Evolutionary conservation across 2,888 invertebrate species (phyloP).

Genomic region (Troides aeacus): DNA sequence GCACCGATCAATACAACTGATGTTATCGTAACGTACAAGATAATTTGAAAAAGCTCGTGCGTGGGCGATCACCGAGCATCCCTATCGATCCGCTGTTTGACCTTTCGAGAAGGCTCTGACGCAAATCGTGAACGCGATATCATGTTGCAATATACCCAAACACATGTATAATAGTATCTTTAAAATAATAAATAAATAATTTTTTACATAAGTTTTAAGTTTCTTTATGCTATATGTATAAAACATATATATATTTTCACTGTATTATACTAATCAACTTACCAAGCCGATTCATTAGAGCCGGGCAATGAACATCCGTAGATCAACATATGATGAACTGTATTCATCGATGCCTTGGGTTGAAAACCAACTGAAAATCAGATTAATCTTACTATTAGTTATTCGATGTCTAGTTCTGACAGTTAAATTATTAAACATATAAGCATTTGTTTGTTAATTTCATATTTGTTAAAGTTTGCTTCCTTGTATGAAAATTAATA

Average conservation of each 20-base stretch:
- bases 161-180: background rate
- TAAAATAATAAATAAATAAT: background rate
- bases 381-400: no score
- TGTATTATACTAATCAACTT: slow-evolving; percentile 46
- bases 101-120: slow-evolving; percentile 13
- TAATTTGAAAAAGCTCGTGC: slow-evolving; percentile 19
- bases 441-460: no score
- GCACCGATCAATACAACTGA: slow-evolving; percentile 9
- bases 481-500: no score
- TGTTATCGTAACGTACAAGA: slow-evolving; percentile 4
- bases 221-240: background rate
- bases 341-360: slow-evolving; percentile 94
- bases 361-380: slow-evolving; percentile 88
- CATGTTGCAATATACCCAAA: background rate
- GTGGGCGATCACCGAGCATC: slow-evolving; percentile 21
- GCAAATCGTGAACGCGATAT: background rate
- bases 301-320: slow-evolving; percentile 94
- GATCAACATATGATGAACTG: slow-evolving; percentile 95
- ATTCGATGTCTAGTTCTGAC: no score
- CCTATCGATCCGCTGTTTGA: slow-evolving; percentile 23
- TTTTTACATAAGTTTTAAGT: no score
- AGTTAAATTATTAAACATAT: no score
- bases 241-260: background rate
- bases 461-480: no score
- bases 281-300: slow-evolving; percentile 86